Base-by-base conservation (phyloP, 1,140 invertebrate genomes). In the Frieseomelitta varia region DNA sequence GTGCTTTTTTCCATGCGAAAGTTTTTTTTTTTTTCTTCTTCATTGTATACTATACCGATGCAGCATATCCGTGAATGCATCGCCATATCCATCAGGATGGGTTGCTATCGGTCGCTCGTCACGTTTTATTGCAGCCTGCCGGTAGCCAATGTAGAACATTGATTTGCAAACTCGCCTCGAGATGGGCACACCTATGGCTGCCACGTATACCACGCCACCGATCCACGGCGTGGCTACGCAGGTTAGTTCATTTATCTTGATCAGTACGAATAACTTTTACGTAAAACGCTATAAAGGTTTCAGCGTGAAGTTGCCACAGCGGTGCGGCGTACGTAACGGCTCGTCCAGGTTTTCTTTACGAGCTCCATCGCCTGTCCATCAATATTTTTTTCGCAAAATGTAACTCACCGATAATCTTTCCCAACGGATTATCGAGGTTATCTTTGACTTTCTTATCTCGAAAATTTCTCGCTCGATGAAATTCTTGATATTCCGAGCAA, bases 41-140 rank as follows among this genome's bases (percentile, higher is more conserved):
- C 87, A 81, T 73, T 79, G 56, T 77, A 27, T 11, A 47, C 30
- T 0, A 47, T 47, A 8, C 67, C 63, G 61, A 69, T 56, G 39
- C 47, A 12, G 76, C 30, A 56, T 71, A 73, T 81, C 53, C 65
- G 65, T 51, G 69, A 74, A 79, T 68, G 79, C 63, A 72, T 79
- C 55, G 55, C 55, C 68, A 34, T 81, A 85, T 63, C 76, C 82
- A 81, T 82, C 81, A 24, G 77, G 68, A 75, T 30, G 51, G 56
- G 51, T 58, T 34, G 55, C 81, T 78, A 74, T 85, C 73, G 56
- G 63, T 79, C 61, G 63, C 68, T 85, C 51, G 74, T 77, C 53
- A 67, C 51, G 79, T 82, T 85, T 87, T 85, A 79, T 87, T 79
- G 75, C 65, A 39, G 76, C 63, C n/a, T 39, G 81, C 63, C 63